Evolutionary conservation across 2,888 invertebrate genomes (phyloP).

Genomic region (Lycocerus yunnanus): DNA sequence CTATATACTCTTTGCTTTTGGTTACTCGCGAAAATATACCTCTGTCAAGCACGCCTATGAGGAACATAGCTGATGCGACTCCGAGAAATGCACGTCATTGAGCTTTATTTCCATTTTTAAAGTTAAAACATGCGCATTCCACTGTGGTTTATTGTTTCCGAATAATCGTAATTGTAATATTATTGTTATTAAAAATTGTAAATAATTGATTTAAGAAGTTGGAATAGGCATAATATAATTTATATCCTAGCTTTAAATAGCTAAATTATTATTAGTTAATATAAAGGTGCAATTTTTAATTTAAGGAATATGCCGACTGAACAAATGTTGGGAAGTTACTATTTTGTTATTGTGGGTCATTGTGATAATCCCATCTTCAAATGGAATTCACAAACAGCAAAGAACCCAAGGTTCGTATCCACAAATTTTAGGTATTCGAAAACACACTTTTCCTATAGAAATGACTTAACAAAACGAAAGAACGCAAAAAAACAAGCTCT

Average conservation of each 20-base stretch:
- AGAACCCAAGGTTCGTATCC: constrained; percentile 81
- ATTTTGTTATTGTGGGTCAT: constrained; percentile 97
- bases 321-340: constrained; percentile 78
- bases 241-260: neutral
- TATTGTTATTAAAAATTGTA: neutral
- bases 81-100: neutral
- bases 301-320: constrained; percentile 36
- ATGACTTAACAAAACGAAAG: no score
- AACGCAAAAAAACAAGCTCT: no score
- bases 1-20: no score
- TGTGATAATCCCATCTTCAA: constrained; percentile 95
- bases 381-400: constrained; percentile 90
- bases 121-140: neutral
- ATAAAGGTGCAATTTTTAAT: neutral
- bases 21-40: no score
- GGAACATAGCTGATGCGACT: no score
- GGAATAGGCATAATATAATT: neutral
- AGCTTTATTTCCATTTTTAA: neutral
- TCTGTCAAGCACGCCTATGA: no score
- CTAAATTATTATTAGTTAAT: neutral
- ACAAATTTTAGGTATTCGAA: constrained; percentile 33
- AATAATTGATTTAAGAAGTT: neutral
- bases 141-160: no score
- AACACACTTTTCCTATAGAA: no score
- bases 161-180: neutral